Base-by-base conservation (phyloP, 1,140 invertebrate species). In the Sinonovacula constricta region DNA sequence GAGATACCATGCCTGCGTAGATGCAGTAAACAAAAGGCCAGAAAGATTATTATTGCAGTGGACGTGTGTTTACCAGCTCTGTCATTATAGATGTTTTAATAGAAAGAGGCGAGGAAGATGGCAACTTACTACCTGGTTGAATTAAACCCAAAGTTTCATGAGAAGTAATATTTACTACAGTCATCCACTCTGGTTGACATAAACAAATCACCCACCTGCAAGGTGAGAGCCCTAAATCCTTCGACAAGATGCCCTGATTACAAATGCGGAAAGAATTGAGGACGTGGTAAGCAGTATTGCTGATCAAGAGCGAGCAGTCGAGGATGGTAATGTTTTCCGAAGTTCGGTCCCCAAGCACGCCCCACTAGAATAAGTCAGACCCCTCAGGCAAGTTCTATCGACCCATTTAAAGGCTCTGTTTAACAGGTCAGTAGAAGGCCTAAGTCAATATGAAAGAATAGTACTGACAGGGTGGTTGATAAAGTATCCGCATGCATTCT, bases 11-110 rank as follows among this genome's bases (percentile, higher is more conserved):
- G 45, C 24, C 36, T 70, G 7, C 67, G 39, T 22, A 34, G 56
- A 15, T n/a, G n/a, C n/a, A 54, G 67, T 5, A 54, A 57, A 33
- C 56, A 57, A 1, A 56, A 22, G 67, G 49, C 67, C 33, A 70
- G 53, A 24, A 49, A 54, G 30, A 54, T 70, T 1, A 70, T 34
- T 3, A n/a, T 57, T 24, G 67, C 53, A n/a, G 53, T 56, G n/a
- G 51, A 70, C 31, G 30, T 57, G 1, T 51, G 45, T 33, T 3
- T 70, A n/a, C 51, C 67, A 33, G 67, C 51, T 15, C 34, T 18
- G 24, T 33, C 12, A 10, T 70, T 14, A 54, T 70, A 26, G 51
- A 53, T 56, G 67, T 70, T 24, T 70, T 30, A 56, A 33, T 70
- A 15, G 67, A 70, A 26, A 54, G 53, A 14, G 45, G 34, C 15